phyloP scores from a whole-genome alignment of 2,888 invertebrate genomes.

The Eumacrocentrus americanus region DNA sequence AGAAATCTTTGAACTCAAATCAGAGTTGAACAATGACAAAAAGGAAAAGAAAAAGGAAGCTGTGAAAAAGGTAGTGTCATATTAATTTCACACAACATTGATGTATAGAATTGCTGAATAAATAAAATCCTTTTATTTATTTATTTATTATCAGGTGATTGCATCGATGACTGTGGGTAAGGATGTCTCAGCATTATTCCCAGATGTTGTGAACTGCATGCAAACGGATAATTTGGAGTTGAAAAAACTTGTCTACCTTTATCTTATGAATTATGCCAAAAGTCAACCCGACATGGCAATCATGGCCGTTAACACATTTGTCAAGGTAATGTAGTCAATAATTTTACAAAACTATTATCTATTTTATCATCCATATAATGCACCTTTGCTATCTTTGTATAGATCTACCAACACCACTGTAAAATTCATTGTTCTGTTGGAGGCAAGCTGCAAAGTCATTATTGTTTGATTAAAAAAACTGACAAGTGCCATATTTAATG shows the following conservation, averaged over 20 bases:
- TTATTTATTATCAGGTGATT: conserved; percentile 80
- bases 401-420: conserved; percentile 46
- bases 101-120: neutral
- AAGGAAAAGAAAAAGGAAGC: conserved; percentile 99
- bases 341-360: conserved; percentile 25
- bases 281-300: conserved; percentile 99
- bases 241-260: conserved; percentile 97
- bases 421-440: conserved; percentile 50
- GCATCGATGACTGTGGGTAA: conserved; percentile 99
- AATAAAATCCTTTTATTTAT: conserved; percentile 11
- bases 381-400: conserved; percentile 40
- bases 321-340: conserved; percentile 75
- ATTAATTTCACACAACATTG: neutral
- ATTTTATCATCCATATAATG: conserved; percentile 40
- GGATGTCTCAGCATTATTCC: conserved; percentile 97
- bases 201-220: conserved; percentile 99
- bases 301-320: conserved; percentile 99
- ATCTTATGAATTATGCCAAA: conserved; percentile 99
- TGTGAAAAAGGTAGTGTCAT: conserved; percentile 89
- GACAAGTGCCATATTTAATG: conserved; percentile 3
- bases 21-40: conserved; percentile 98
- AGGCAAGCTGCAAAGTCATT: conserved; percentile 48
- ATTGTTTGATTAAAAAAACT: conserved; percentile 15
- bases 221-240: conserved; percentile 99
- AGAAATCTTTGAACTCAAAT: conserved; percentile 98